phyloP scores from a whole-genome alignment of 2,113 vertebrate species.

The Hystrix cristata region DNA sequence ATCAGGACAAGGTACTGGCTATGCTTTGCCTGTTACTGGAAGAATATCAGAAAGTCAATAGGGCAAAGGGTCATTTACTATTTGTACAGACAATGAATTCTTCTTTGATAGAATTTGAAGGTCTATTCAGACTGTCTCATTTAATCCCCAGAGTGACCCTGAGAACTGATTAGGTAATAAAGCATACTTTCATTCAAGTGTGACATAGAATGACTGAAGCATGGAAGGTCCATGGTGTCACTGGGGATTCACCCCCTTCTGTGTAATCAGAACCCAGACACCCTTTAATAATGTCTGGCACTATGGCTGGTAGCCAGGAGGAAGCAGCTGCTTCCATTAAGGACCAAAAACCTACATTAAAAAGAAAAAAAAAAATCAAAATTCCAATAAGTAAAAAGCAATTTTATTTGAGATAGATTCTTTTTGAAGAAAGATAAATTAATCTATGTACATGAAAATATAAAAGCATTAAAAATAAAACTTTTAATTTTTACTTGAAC shows the following conservation, averaged over 20 bases:
- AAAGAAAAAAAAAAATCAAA: slow-evolving; percentile 49
- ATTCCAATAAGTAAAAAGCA: slow-evolving; percentile 23
- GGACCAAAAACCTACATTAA: background rate
- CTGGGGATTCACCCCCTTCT: background rate
- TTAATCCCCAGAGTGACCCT: slow-evolving; percentile 18
- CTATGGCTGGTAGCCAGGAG: background rate
- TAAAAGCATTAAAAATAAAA: slow-evolving; percentile 13
- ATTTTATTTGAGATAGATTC: slow-evolving; percentile 45
- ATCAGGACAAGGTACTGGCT: background rate
- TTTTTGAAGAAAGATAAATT: slow-evolving; percentile 39
- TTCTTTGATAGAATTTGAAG: slow-evolving; percentile 14
- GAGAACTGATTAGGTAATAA: background rate
- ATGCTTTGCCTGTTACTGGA: background rate
- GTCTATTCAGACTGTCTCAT: background rate
- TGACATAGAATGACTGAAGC: background rate
- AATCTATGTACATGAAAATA: background rate
- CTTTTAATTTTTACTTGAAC: background rate
- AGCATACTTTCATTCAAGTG: background rate
- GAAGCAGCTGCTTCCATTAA: slow-evolving; percentile 34
- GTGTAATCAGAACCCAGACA: background rate
- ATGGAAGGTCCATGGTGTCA: background rate
- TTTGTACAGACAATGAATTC: background rate
- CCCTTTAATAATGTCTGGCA: background rate
- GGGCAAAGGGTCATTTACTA: background rate
- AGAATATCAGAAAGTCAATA: background rate